phyloP scores from a whole-genome alignment of 2,113 vertebrate species.

The Rousettus leschenaultii region DNA sequence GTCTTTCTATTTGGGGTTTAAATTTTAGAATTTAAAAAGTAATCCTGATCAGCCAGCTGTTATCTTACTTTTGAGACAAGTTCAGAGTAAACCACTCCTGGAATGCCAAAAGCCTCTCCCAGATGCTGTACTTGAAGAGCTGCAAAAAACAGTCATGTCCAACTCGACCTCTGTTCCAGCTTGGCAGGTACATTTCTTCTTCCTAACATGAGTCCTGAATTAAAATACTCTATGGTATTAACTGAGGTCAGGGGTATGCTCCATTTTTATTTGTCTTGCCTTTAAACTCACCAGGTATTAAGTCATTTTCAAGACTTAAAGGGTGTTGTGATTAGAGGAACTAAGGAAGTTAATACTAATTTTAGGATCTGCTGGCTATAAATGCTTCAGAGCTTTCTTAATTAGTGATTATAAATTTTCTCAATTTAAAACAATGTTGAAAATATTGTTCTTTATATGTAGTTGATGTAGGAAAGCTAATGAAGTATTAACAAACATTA shows the following conservation, averaged over 20 bases:
- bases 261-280: not conserved
- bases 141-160: slow-evolving; percentile 88
- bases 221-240: not conserved
- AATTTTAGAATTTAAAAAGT: slow-evolving; percentile 86
- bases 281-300: not conserved
- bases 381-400: not conserved
- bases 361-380: not conserved
- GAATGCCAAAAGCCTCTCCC: slow-evolving; percentile 84
- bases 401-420: not conserved
- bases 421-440: slow-evolving; percentile 26
- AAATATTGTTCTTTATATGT: not conserved
- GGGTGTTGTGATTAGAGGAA: not conserved
- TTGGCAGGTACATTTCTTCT: slow-evolving; percentile 90
- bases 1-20: slow-evolving; percentile 48
- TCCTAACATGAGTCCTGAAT: not conserved
- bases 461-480: not conserved
- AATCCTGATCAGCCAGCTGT: slow-evolving; percentile 89
- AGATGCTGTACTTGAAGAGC: slow-evolving; percentile 87
- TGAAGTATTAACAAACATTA: not conserved
- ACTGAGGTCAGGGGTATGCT: not conserved
- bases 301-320: not conserved
- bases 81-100: slow-evolving; percentile 91
- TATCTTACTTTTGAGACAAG: slow-evolving; percentile 90
- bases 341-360: not conserved
- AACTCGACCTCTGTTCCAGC: slow-evolving; percentile 89